A percentile compares a stretch with the other conserved stretches of the same genome.
Evolutionary conservation across 2,113 vertebrate genomes (phyloP).

Genomic region (Passer montanus): DNA sequence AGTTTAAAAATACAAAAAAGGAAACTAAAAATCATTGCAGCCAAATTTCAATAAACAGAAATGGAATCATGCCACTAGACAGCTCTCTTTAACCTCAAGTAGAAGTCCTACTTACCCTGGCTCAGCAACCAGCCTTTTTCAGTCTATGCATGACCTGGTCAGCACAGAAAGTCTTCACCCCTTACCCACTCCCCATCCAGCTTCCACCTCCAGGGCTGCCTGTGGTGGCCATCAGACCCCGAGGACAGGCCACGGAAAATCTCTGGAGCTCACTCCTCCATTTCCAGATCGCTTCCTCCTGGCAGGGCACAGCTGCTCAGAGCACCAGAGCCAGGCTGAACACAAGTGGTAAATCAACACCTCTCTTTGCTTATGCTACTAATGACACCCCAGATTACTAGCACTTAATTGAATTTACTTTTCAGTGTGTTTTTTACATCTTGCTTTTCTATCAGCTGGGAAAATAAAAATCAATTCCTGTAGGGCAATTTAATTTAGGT

Average conservation of each 20-base stretch:
- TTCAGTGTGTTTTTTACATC: not conserved
- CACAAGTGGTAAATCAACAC: not conserved
- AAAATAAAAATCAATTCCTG: slow-evolving; percentile 1
- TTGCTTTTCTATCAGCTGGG: not conserved
- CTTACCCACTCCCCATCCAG: not conserved
- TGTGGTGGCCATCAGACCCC: not conserved
- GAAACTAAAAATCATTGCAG: not conserved
- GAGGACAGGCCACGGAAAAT: not conserved
- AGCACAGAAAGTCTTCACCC: not conserved
- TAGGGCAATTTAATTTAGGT: not conserved
- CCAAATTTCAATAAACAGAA: not conserved
- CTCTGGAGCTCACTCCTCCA: not conserved
- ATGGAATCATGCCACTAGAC: not conserved
- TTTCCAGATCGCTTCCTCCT: not conserved
- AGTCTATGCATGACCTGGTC: not conserved
- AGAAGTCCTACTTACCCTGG: not conserved
- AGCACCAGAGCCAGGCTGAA: not conserved
- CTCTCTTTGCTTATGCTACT: not conserved
- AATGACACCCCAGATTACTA: not conserved
- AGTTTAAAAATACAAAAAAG: not conserved
- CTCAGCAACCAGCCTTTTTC: not conserved
- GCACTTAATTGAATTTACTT: slow-evolving; percentile 19
- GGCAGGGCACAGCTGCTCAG: not conserved
- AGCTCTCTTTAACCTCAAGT: not conserved
- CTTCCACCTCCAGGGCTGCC: not conserved